phyloP scores from a whole-genome alignment of 2,888 invertebrate species.

The Hermodice carunculata region DNA sequence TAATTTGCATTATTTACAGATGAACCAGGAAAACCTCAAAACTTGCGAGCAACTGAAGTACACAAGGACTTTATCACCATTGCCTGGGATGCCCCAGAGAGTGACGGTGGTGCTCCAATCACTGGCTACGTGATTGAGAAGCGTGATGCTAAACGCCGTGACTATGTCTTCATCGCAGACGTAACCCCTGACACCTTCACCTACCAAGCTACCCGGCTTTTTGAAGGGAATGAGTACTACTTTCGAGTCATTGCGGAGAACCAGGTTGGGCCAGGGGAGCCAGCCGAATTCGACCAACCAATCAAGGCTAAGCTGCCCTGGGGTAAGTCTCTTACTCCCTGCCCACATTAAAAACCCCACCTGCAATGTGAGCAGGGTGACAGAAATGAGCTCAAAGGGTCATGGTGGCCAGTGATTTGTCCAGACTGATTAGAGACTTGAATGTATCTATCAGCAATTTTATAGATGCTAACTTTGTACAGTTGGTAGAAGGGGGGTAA shows the following conservation, averaged over 20 bases:
- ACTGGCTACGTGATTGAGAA: slow-evolving; percentile 44
- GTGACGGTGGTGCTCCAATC: slow-evolving; percentile 55
- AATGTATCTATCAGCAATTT: too few species aligned
- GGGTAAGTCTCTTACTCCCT: too few species aligned
- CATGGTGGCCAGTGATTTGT: too few species aligned
- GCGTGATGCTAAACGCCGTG: slow-evolving; percentile 19
- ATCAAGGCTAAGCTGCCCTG: slow-evolving; percentile 70
- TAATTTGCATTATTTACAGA: too few species aligned
- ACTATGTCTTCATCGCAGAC: slow-evolving; percentile 34
- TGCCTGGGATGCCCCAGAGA: slow-evolving; percentile 45
- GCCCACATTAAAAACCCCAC: too few species aligned
- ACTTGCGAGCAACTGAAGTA: slow-evolving; percentile 13
- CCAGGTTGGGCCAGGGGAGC: slow-evolving; percentile 85
- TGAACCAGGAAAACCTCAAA: not conserved
- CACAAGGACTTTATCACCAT: slow-evolving; percentile 16
- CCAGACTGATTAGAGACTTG: too few species aligned
- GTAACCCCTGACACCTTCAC: slow-evolving; percentile 42
- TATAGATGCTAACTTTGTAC: too few species aligned
- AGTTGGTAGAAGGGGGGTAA: too few species aligned
- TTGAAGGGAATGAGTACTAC: slow-evolving; percentile 85
- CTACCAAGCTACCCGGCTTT: slow-evolving; percentile 72
- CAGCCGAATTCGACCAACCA: slow-evolving; percentile 80
- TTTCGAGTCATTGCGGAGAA: slow-evolving; percentile 89
- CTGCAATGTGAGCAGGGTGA: too few species aligned
- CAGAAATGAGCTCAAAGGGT: too few species aligned